Base-by-base conservation (phyloP, 2,888 invertebrate genomes). In the Anthoptus insignis region DNA sequence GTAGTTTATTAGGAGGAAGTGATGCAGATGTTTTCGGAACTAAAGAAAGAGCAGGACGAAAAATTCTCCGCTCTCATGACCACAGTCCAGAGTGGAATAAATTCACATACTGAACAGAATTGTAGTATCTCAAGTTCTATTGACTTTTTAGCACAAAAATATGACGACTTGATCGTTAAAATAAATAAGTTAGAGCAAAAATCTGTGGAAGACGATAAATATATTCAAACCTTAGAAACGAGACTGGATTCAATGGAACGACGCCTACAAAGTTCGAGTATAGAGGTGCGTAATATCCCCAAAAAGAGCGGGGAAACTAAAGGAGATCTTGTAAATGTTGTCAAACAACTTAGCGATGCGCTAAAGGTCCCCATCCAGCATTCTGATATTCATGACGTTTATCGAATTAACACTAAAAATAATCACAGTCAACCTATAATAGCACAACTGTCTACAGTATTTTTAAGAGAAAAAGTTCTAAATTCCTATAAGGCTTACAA, bases 341-440 rank as follows among this genome's bases (percentile, higher is more conserved):
- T 60, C 13, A 60, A 52, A 52, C 53, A 60, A n/a, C 14, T 52
- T 14, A 47, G 54, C 13, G 19, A 24, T 34, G 34, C 45, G 11
- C 27, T 53, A 2, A 47, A 34, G n/a, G 32, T 21, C 16, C 53
- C 54, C 39, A 47, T 61, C 19, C 45, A 61, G 32, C 22, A 22
- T n/a, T 13, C 5, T 11, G 64, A 64, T 13, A 57, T 64, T 22
- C 64, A 42, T 1, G 64, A 64, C 42, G 64, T 64, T 19, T 64
- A 57, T 42, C 54, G 64, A 29, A 64, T 58, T 19, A 57, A 64
- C 27, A 42, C 57, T n/a, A 37, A 50, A 57, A 64, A 64, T n/a
- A 52, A 57, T n/a, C 11, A 29, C 13, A 64, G 42, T 27, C 47
- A 64, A 24, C 49, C 64, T 16, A 58, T 64, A 8, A 57, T 64